Base-by-base conservation (phyloP, 2,113 vertebrate genomes). In the Albula glossodonta region DNA sequence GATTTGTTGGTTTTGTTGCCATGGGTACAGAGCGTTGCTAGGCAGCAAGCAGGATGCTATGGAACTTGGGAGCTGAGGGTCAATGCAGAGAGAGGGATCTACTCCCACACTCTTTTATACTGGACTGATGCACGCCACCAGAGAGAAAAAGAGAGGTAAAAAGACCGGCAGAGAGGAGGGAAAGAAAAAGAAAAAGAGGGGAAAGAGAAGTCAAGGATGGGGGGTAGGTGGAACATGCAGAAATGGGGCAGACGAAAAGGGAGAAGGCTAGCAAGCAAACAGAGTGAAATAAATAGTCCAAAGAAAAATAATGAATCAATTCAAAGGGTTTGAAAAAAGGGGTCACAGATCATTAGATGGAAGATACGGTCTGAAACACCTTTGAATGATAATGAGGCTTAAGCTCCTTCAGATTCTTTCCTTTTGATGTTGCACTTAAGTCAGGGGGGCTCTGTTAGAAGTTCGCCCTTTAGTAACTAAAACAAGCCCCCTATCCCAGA, bases 1-100 rank as follows among this genome's bases (percentile, higher is more conserved):
- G 57, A 52, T 84, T 88, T 80, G 87, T 88, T 88, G 84, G 81
- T 81, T 82, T 51, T 63, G 78, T 88, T 83, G 60, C 87, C 84
- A 81, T 88, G 78, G 87, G 51, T 19, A 78, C 13, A 52, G 51
- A 57, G 77, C 49, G 87, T 86, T 88, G 84, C 87, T 85, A 88
- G 84, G 87, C 82, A 84, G 82, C 87, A 80, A 12, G 15, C 48
- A 41, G 83, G 87, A 85, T 88, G 87, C 82, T 74, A 83, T 80
- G 56, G 77, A 85, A 81, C 81, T 83, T 10, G n/a, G 78, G 84
- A 81, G 82, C 82, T 79, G 84, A 79, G 84, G 81, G 87, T 86
- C 87, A 88, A 81, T 80, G 74, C 57, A 80, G 74, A 83, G 77
- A 86, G 60, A 83, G 81, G 51, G 82, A 80, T 84, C 31, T 70